Evolutionary conservation across 1,140 invertebrate genomes (phyloP).

Genomic region (Aethina tumida): DNA sequence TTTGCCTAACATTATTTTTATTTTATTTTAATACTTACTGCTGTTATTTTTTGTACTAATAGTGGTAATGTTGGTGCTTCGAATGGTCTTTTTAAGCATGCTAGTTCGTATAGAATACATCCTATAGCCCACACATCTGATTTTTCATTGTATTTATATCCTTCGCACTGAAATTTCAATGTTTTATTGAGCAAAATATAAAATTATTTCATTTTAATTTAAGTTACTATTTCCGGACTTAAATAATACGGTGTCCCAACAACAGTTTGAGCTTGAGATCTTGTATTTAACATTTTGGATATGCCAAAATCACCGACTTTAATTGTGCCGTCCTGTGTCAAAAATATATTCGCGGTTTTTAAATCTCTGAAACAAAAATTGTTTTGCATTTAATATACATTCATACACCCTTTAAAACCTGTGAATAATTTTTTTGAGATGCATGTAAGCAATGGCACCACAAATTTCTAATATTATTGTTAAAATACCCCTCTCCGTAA

Average conservation of each 20-base stretch:
- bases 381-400: conserved; percentile 5
- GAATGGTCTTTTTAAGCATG: conserved; percentile 68
- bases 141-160: conserved; percentile 67
- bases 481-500: conserved; percentile 48
- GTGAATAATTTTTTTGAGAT: conserved; percentile 63
- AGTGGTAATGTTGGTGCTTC: conserved; percentile 66
- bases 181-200: conserved; percentile 1
- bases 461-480: conserved; percentile 61
- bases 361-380: conserved; percentile 47
- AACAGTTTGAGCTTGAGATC: conserved; percentile 61
- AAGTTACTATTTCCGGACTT: conserved; percentile 68
- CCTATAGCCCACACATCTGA: conserved; percentile 74
- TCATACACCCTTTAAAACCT: conserved; percentile 36
- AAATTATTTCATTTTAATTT: too few species aligned
- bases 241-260: conserved; percentile 76
- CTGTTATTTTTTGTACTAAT: conserved; percentile 69
- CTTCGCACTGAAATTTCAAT: conserved; percentile 57
- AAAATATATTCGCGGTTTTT: conserved; percentile 70
- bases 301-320: conserved; percentile 78
- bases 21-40: too few species aligned
- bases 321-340: conserved; percentile 55
- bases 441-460: conserved; percentile 61
- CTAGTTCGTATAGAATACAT: conserved; percentile 73
- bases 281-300: conserved; percentile 58
- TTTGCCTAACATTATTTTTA: too few species aligned